Evolutionary conservation across 2,113 vertebrate species (phyloP), one percentile per base, ranked within the genome.

Genomic region (Petromus typicus): DNA sequence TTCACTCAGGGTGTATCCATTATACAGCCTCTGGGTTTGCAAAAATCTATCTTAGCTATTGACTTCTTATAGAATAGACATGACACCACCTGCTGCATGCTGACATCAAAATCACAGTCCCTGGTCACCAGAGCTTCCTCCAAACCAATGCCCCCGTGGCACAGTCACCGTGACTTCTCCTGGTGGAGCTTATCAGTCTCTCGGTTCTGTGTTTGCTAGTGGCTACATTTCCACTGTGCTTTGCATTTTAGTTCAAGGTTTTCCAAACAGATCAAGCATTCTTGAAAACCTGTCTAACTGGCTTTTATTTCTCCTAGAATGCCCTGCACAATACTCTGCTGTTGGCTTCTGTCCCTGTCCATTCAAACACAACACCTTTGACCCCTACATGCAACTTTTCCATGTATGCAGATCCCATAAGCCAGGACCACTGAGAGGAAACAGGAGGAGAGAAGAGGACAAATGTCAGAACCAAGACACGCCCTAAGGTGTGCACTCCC

Each of bases 171-270:
- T 30, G 56, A 25, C 64, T 90, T 78, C 45, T 59, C 2, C 9
- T 82, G 25, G 3, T 45, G 3, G 88, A 67, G 56, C 18, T 81
- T 54, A 63, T 64, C 18, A 56, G 69, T 48, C 7, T 30, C 37
- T 54, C 40, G 30, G 34, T 20, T 45, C 63, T 37, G 0, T n/a
- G 10, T 85, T 75, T 83, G 3, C 63, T 89, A 20, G 59, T 40
- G 59, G 83, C 37, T 48, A 67, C n/a, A 56, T 63, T 43, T 81
- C 59, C 25, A 54, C 16, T 88, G 71, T 54, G 81, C 54, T 92
- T 93, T 81, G 54, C 10, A 45, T 64, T 95, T 69, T 89, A 67
- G 30, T 78, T 86, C 25, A 32, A 61, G 75, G 81, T 91, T 88
- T 73, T 94, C 80, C 69, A 95, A 84, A 85, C 2, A 71, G 45